Conservation (phyloP, 2,888 invertebrate species). For the Molorchus minor region DNA sequence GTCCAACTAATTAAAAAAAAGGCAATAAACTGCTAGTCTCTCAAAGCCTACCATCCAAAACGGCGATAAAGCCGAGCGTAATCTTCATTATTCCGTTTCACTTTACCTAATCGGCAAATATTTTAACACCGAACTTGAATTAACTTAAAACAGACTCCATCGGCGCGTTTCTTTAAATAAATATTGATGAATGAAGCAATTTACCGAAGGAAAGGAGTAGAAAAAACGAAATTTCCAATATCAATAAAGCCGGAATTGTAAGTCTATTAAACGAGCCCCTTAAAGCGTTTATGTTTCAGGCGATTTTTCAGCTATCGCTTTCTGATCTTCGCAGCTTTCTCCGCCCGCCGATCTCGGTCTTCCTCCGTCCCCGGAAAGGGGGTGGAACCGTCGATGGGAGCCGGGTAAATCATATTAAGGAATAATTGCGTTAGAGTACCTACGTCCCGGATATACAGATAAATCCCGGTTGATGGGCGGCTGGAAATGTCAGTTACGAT, state of each 20-base stretch:
- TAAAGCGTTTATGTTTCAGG: slow-evolving; percentile 46
- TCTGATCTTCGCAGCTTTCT: slow-evolving; percentile 37
- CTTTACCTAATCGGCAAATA: neutral
- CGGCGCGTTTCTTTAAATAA: slow-evolving; percentile 32
- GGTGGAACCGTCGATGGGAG: slow-evolving; percentile 28
- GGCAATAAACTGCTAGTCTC: too few species aligned
- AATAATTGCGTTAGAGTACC: slow-evolving; percentile 52
- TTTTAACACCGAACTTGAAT: neutral
- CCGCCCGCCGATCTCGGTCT: slow-evolving; percentile 45
- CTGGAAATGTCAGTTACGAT: slow-evolving; percentile 43
- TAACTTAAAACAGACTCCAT: slow-evolving; percentile 17
- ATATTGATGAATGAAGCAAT: slow-evolving; percentile 43
- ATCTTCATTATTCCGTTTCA: neutral
- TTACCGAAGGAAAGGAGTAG: slow-evolving; percentile 39
- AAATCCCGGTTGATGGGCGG: slow-evolving; percentile 41
- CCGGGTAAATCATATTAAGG: slow-evolving; percentile 51
- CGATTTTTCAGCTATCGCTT: slow-evolving; percentile 47
- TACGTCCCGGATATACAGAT: slow-evolving; percentile 48
- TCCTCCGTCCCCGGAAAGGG: slow-evolving; percentile 45
- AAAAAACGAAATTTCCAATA: slow-evolving; percentile 45
- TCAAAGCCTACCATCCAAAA: too few species aligned
- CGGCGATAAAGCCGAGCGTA: neutral
- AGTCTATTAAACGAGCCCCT: slow-evolving; percentile 38
- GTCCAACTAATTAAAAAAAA: too few species aligned
- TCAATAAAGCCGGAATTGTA: slow-evolving; percentile 44